Evolutionary conservation across 2,797 vertebrate genomes (phyloP), one percentile per base, ranked within the genome.

Genomic region (Tinamus major): DNA sequence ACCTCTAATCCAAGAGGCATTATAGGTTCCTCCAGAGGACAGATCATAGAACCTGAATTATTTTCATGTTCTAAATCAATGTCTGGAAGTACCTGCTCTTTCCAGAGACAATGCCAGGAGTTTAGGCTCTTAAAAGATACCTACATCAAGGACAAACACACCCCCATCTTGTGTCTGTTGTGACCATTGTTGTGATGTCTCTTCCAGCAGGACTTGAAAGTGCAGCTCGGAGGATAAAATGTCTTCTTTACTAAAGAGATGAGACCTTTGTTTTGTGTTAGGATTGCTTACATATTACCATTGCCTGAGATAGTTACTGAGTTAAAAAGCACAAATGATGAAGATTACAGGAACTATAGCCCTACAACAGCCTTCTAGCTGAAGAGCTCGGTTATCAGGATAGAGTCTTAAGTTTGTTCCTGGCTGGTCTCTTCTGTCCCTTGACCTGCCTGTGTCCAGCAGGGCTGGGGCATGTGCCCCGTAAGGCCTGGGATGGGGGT

Each of bases 31-130:
- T 19, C 4, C 41, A 86, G 53, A 21, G 21, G 9, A 18, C 18
- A 56, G 7, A 27, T 49, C 9, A 2, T 2, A 20, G 24, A 10
- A n/a, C 1, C 1, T 7, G 15, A 63, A 15, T 21, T 3, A 0
- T 1, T 29, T n/a, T 65, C 71, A 42, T 2, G 0, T 6, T 27
- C 6, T 58, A 58, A 79, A 33, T 63, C 37, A 23, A 2, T n/a
- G 13, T 12, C 61, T 63, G 19, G 16, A 67, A 44, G 4, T 7
- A 3, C 7, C 69, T 77, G 1, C 0, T 59, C 19, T 59, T 70
- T 79, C 31, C 49, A 79, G 24, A 41, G 4, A 5, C 13, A 39
- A 1, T 1, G 4, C 13, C 39, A 15, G 12, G 46, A 61, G 29
- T 15, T 31, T 27, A 41, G 24, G 5, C 5, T 75, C 64, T 31